A percentile compares a stretch with the other conserved stretches of the same genome.
These are phyloP conservation scores for Cliona cf. orientalis DNA, from an alignment of 37 sponge, comb jelly and placozoan species.

Conservation along the genomic window DNA sequence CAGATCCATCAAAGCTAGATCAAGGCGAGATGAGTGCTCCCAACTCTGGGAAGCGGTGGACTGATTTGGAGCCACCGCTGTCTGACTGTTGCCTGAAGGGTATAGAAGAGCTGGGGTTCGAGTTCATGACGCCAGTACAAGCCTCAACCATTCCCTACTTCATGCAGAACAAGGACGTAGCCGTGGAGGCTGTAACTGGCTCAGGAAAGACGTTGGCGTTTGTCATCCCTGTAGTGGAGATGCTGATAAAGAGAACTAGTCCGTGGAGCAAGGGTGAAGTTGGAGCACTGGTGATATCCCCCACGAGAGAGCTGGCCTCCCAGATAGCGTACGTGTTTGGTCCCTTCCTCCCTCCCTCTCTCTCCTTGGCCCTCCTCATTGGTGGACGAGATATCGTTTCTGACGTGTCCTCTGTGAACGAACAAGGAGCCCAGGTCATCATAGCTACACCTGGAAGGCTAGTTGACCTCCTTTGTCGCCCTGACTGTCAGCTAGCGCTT, in stretches of 20 bases:
- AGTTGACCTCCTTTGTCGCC: constrained; percentile 66
- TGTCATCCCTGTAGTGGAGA: constrained; percentile 91
- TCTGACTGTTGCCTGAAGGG: background rate
- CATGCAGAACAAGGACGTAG: constrained; percentile 90
- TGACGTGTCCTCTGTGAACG: constrained; percentile 23
- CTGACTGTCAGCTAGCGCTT: constrained; percentile 44
- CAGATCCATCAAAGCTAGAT: background rate
- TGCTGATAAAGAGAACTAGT: constrained; percentile 31
- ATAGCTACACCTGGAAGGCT: constrained; percentile 91
- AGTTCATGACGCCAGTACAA: constrained; percentile 80
- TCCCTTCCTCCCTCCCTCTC: constrained; percentile 47
- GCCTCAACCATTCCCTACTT: constrained; percentile 83
- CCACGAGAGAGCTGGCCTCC: constrained; percentile 94
- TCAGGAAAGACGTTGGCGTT: constrained; percentile 98
- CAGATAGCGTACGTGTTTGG: constrained; percentile 84
- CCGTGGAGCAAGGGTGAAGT: constrained; percentile 14
- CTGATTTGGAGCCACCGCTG: constrained; percentile 30
- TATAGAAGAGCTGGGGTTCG: constrained; percentile 25
- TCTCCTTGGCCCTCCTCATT: constrained; percentile 47
- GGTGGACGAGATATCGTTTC: constrained; percentile 76
- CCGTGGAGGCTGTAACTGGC: constrained; percentile 94
- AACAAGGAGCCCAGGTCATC: constrained; percentile 46
- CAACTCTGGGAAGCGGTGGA: constrained; percentile 24
- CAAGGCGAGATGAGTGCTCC: constrained; percentile 3
- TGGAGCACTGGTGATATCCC: constrained; percentile 80